These are phyloP conservation scores for Aythya baeri DNA, from an alignment of 2,113 vertebrate species.

Conservation along the genomic window DNA sequence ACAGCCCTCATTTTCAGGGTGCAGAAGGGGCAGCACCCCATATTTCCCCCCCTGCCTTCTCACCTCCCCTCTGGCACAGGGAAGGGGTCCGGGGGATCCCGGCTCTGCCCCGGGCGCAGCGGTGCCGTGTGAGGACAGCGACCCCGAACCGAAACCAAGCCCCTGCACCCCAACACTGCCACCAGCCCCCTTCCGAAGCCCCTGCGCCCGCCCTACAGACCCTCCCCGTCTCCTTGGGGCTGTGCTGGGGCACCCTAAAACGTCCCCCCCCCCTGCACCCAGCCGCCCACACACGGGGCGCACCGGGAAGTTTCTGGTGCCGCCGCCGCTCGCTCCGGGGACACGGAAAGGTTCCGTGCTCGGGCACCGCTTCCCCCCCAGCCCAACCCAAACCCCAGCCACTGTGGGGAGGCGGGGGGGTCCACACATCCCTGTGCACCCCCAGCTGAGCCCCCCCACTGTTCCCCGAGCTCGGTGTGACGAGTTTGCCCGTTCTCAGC, in stretches of 20 bases:
- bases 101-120: background rate
- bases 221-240: rapidly evolving
- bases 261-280: background rate
- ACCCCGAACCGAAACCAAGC: background rate
- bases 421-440: background rate
- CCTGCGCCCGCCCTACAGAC: no score
- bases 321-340: background rate
- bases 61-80: rapidly evolving
- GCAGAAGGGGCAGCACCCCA: background rate
- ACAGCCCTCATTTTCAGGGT: background rate
- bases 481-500: background rate
- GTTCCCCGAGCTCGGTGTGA: rapidly evolving
- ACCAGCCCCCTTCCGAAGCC: background rate
- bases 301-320: background rate
- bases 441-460: background rate
- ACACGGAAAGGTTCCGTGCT: background rate
- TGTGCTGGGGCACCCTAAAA: background rate
- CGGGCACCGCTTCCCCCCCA: background rate
- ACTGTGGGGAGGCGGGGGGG: no score
- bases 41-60: background rate
- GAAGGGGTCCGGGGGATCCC: rapidly evolving
- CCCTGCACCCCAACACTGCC: background rate
- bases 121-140: background rate
- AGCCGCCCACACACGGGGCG: no score
- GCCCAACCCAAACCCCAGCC: background rate